Percentiles rank a stretch among this genome's conserved stretches.
These are phyloP conservation scores for Menidia beryllina DNA, from an alignment of 2,113 vertebrate species.

Conservation along the genomic window DNA sequence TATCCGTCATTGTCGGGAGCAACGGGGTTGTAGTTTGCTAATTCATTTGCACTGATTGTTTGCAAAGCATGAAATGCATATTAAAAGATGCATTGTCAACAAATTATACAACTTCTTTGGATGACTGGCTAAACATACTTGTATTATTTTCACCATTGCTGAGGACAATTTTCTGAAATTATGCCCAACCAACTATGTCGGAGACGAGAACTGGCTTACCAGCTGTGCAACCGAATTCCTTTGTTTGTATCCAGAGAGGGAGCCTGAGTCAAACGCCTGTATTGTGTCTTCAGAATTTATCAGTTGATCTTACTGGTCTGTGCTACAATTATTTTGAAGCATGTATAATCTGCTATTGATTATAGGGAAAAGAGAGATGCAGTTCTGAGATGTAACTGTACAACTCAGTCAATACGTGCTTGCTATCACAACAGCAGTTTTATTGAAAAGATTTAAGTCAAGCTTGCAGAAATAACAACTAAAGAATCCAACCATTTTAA, in stretches of 20 bases:
- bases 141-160: no score
- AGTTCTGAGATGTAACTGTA: background rate
- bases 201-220: no score
- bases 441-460: no score
- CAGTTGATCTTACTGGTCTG: background rate
- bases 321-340: background rate
- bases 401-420: no score
- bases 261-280: background rate
- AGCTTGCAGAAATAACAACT: no score
- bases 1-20: slow-evolving; percentile 49
- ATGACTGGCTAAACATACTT: no score
- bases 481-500: no score
- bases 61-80: background rate
- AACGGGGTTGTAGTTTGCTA: slow-evolving; percentile 36
- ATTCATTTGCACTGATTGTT: background rate
- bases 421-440: no score
- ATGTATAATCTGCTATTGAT: background rate
- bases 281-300: background rate
- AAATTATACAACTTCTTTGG: no score
- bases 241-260: background rate
- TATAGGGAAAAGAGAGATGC: background rate
- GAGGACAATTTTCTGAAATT: no score
- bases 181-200: no score
- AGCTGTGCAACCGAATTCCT: background rate
- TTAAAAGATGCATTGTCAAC: background rate